Percentiles rank a stretch among this genome's conserved stretches.
Conservation (phyloP, 2,113 vertebrate genomes). For the Corythornis vintsioides region DNA sequence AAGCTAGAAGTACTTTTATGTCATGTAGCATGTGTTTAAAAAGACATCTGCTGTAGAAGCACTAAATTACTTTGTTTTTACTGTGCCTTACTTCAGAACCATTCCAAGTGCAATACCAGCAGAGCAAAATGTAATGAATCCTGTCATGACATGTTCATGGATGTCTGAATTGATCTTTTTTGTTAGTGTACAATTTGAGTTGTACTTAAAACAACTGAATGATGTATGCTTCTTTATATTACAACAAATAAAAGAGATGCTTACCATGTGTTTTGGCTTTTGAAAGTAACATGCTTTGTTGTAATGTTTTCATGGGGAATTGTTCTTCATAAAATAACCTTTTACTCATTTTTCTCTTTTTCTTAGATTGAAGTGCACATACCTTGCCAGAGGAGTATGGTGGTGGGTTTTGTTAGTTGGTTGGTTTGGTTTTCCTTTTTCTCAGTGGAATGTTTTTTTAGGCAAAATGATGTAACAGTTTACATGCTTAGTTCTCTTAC, state of each 20-base stretch:
- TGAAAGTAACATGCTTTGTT: not conserved
- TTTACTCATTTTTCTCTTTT: not conserved
- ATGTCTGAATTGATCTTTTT: constrained; percentile 63
- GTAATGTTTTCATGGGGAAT: not conserved
- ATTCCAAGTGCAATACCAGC: constrained; percentile 75
- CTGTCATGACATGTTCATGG: constrained; percentile 42
- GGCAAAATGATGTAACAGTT: not conserved
- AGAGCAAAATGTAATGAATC: constrained; percentile 57
- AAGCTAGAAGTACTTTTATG: constrained; percentile 71
- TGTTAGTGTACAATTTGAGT: constrained; percentile 67
- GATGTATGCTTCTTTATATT: constrained; percentile 72
- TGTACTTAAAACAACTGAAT: constrained; percentile 63
- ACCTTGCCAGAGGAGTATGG: not conserved
- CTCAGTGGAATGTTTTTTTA: not conserved
- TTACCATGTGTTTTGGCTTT: not conserved
- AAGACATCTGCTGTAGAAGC: constrained; percentile 71
- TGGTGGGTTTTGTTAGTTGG: no score
- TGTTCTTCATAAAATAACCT: not conserved
- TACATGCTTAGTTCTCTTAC: not conserved
- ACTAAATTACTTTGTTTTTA: constrained; percentile 71
- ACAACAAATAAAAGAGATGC: constrained; percentile 67
- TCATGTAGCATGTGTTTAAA: constrained; percentile 67
- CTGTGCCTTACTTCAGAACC: constrained; percentile 70
- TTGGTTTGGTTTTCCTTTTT: not conserved
- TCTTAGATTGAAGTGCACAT: not conserved